Conservation (phyloP, 2,113 vertebrate species). For the Neoarius graeffei region DNA sequence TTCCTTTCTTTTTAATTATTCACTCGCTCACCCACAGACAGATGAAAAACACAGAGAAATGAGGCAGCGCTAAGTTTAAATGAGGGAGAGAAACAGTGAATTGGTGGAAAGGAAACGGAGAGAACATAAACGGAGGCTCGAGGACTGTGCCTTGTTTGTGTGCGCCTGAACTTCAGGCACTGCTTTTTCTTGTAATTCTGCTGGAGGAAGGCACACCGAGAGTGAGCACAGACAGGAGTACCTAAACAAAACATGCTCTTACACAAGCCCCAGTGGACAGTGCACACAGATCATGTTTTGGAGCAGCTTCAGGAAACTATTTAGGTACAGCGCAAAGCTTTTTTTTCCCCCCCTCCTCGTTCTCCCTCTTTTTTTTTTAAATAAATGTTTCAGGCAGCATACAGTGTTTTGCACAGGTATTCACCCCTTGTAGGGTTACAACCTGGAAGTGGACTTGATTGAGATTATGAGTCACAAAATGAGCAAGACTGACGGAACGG, state of each 20-base stretch:
- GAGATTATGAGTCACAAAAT: not conserved
- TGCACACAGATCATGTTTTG: conserved; percentile 2
- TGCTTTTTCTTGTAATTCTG: not conserved
- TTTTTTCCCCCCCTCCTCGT: no score
- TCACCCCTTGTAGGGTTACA: not conserved
- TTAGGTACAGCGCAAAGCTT: no score
- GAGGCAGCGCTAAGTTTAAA: conserved; percentile 23
- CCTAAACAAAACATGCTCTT: conserved; percentile 57
- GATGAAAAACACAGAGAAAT: conserved; percentile 18
- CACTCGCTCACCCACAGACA: conserved; percentile 38
- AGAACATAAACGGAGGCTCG: not conserved
- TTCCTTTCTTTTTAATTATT: conserved; percentile 53
- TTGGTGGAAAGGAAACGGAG: not conserved
- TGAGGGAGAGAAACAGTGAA: not conserved
- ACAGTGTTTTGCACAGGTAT: no score
- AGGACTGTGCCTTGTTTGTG: not conserved
- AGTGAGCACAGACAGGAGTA: not conserved
- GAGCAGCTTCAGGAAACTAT: not conserved
- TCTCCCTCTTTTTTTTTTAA: no score
- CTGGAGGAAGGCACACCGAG: not conserved
- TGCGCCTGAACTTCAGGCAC: conserved; percentile 6
- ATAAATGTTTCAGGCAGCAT: no score
- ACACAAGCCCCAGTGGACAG: conserved; percentile 26
- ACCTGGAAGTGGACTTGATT: not conserved
- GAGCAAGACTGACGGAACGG: not conserved